A percentile compares a stretch with the other conserved stretches of the same genome.
These are phyloP conservation scores for Lophotis ruficrista DNA, from an alignment of 2,113 vertebrate species.

Conservation along the genomic window DNA sequence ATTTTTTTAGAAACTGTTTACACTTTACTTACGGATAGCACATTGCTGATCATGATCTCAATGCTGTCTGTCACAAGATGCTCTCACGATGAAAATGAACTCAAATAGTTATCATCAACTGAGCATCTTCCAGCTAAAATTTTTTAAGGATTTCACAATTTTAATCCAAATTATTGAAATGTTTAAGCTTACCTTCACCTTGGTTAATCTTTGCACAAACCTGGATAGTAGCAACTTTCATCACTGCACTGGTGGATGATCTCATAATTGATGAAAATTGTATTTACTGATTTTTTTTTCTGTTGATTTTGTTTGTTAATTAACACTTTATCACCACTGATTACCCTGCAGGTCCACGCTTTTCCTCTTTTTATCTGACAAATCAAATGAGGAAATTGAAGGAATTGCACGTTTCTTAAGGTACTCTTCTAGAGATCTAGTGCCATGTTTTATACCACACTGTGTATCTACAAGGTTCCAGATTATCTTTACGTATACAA, in stretches of 20 bases:
- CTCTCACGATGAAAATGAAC: neutral
- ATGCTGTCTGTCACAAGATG: neutral
- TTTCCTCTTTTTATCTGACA: neutral
- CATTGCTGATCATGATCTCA: neutral
- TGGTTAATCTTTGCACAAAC: neutral
- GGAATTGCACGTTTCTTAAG: neutral
- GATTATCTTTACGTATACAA: neutral
- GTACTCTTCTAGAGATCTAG: neutral
- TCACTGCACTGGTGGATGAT: neutral
- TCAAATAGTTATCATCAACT: neutral
- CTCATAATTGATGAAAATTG: neutral
- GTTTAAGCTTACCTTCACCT: neutral
- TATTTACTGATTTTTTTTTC: neutral
- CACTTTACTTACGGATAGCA: neutral
- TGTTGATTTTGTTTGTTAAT: neutral
- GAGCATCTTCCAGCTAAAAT: neutral
- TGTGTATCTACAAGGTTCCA: neutral
- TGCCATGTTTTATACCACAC: neutral
- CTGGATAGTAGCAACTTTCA: neutral
- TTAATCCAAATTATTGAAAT: neutral
- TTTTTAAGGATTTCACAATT: neutral
- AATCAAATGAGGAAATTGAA: neutral
- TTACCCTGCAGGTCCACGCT: neutral
- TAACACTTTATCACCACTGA: neutral
- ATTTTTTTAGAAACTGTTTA: neutral